Evolutionary conservation across 2,888 invertebrate species (phyloP).

Genomic region (Eupithecia tripunctaria): DNA sequence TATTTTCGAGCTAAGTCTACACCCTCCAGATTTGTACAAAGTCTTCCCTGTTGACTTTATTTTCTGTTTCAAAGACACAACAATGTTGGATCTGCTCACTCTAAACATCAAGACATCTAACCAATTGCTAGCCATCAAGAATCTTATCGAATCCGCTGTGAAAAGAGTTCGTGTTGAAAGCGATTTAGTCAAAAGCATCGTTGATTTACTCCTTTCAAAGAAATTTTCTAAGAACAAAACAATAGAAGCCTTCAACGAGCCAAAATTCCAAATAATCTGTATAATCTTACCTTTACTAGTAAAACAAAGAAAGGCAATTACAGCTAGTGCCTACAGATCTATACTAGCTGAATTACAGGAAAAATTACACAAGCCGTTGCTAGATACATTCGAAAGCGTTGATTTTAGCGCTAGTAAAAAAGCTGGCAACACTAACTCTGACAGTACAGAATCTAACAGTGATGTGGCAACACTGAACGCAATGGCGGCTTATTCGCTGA

Average conservation of each 20-base stretch:
- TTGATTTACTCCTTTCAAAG: slow-evolving; percentile 64
- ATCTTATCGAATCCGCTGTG: slow-evolving; percentile 69
- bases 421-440: slow-evolving; percentile 53
- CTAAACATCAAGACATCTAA: slow-evolving; percentile 70
- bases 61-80: slow-evolving; percentile 66
- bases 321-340: slow-evolving; percentile 67
- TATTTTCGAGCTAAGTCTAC: slow-evolving; percentile 71
- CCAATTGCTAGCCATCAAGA: slow-evolving; percentile 62
- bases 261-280: slow-evolving; percentile 74
- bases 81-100: slow-evolving; percentile 64
- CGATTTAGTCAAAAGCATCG: slow-evolving; percentile 70
- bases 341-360: slow-evolving; percentile 76
- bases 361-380: slow-evolving; percentile 66
- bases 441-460: slow-evolving; percentile 58
- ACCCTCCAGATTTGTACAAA: slow-evolving; percentile 74
- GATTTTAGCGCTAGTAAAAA: slow-evolving; percentile 55
- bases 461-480: slow-evolving; percentile 71
- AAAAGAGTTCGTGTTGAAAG: slow-evolving; percentile 71
- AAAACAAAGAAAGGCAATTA: slow-evolving; percentile 73
- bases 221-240: slow-evolving; percentile 53
- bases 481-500: slow-evolving; percentile 73
- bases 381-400: slow-evolving; percentile 70
- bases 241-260: slow-evolving; percentile 68
- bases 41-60: slow-evolving; percentile 68
- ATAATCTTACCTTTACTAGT: slow-evolving; percentile 71